Evolutionary conservation across 2,113 vertebrate genomes (phyloP).

Genomic region (Nothocercus nigrocapillus): DNA sequence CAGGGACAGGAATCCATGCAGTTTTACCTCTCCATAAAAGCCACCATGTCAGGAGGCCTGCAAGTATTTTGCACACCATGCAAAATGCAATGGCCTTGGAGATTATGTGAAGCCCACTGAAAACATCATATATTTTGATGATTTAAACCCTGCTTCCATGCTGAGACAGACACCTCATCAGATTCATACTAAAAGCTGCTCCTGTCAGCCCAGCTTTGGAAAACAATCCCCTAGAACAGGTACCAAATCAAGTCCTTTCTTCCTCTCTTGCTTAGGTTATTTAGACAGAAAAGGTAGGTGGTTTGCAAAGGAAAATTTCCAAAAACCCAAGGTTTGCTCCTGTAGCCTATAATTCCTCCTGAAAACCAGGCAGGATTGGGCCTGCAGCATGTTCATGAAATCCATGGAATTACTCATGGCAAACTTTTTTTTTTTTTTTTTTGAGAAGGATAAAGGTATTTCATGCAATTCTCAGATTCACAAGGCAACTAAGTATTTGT

Average conservation of each 20-base stretch:
- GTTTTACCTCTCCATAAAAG: neutral
- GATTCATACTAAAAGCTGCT: neutral
- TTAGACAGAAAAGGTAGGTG: neutral
- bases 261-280: neutral
- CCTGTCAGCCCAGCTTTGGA: neutral
- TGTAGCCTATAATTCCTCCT: neutral
- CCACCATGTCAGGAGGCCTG: neutral
- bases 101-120: neutral
- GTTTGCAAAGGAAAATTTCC: neutral
- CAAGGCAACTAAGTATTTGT: neutral
- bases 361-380: neutral
- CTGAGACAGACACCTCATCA: neutral
- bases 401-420: neutral
- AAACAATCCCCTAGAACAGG: neutral
- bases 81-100: neutral
- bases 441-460: neutral
- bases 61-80: neutral
- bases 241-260: neutral
- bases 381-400: neutral
- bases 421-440: neutral
- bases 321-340: neutral
- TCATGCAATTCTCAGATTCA: neutral
- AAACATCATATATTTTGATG: neutral
- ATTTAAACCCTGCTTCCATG: neutral
- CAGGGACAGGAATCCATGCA: neutral